Base-by-base conservation (phyloP, 2,113 vertebrate species). In the Alosa alosa region DNA sequence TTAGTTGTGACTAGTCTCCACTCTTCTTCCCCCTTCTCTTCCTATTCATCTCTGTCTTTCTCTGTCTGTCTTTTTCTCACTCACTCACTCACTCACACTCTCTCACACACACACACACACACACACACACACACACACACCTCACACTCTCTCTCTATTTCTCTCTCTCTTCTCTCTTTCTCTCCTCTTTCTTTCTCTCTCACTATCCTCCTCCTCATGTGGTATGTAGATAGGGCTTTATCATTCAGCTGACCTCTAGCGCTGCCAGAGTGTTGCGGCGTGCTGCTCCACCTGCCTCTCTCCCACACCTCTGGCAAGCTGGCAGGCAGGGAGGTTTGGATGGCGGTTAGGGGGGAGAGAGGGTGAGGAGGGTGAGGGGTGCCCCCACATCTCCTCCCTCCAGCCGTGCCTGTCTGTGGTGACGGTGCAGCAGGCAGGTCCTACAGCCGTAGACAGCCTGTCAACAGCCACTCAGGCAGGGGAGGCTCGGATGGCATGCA, bases 91-190 rank as follows among this genome's bases (percentile, higher is more conserved):
- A 31, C 31, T 31, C n/a, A n/a, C 31, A 31, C 31, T 31, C 31
- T 0, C 31, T 31, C 31, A 31, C 31, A 0, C 31, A 31, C 31
- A 0, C 41, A 44, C 41, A 1, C 41, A 44, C 41, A 1, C 41
- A 44, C 4, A 44, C 49, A 31, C 31, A 31, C 64, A 45, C 4
- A 44, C 41, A 44, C 41, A 41, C 41, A 41, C 41, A 41, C 41
- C n/a, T n/a, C n/a, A 41, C 4, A 44, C 49, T 22, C 10, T 52
- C 81, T 64, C 6, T 81, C 50, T 81, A 52, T 6, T 55, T 49
- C 50, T 57, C 85, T 88, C 20, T 83, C 84, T 15, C 11, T 20
- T 15, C 55, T 41, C 25, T 45, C 50, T 55, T 36, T 46, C 52
- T 85, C 81, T 8, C 41, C 31, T 8, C 31, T 15, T 72, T 36